phyloP scores from a whole-genome alignment of 2,113 vertebrate genomes.

The Pachyramphus minor region DNA sequence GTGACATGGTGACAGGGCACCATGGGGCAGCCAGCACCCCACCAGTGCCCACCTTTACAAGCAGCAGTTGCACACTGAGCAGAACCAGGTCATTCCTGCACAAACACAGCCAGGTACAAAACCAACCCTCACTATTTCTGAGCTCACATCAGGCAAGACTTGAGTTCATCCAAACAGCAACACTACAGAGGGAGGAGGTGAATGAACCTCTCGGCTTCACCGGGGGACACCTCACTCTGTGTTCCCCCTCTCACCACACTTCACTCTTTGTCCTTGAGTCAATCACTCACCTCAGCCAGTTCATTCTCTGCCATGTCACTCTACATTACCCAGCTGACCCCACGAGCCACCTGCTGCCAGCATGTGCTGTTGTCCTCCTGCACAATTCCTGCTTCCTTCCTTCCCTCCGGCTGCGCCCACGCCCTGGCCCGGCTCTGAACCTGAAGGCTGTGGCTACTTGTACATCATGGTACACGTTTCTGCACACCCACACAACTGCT shows the following conservation, averaged over 20 bases:
- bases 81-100: background rate
- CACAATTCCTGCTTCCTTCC: background rate
- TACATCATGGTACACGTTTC: rapidly evolving
- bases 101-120: rapidly evolving
- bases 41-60: background rate
- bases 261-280: background rate
- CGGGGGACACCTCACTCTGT: rapidly evolving
- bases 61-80: rapidly evolving
- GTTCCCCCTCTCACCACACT: rapidly evolving
- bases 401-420: background rate
- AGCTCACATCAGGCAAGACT: background rate
- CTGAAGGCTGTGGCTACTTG: background rate
- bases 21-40: background rate
- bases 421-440: background rate
- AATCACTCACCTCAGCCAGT: background rate
- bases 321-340: rapidly evolving
- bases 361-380: background rate
- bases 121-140: rapidly evolving
- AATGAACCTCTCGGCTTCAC: rapidly evolving
- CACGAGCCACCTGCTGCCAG: background rate
- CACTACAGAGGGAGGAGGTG: rapidly evolving
- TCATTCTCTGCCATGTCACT: background rate
- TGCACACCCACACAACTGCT: background rate
- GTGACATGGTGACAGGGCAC: background rate
- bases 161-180: rapidly evolving